Percentiles rank a stretch among this genome's conserved stretches.
Conservation (phyloP, 2,888 invertebrate species). For the Drosophila bunnanda region DNA sequence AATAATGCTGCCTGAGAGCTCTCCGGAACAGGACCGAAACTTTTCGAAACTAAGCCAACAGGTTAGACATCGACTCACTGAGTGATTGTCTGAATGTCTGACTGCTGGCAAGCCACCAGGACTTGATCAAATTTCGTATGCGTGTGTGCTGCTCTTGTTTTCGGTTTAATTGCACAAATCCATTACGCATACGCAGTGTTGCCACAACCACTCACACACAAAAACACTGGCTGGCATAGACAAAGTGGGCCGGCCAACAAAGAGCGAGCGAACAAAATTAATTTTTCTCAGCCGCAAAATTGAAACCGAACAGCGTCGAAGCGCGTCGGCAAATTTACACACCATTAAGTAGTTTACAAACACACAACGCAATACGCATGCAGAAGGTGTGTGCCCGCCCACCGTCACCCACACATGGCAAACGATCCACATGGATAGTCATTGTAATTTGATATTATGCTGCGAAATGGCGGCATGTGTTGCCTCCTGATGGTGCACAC, state of each 20-base stretch:
- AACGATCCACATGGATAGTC: constrained; percentile 43
- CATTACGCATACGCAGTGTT: constrained; percentile 71
- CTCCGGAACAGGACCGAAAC: background rate
- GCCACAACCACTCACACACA: constrained; percentile 31
- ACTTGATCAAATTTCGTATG: constrained; percentile 55
- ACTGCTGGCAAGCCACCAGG: constrained; percentile 54
- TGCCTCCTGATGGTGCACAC: constrained; percentile 61
- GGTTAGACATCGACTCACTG: constrained; percentile 41
- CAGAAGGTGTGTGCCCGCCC: constrained; percentile 15
- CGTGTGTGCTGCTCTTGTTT: constrained; percentile 28
- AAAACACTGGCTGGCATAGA: constrained; percentile 9
- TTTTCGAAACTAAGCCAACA: constrained; percentile 33
- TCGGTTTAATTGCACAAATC: constrained; percentile 67
- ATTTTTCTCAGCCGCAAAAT: constrained; percentile 77
- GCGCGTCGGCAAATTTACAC: constrained; percentile 80
- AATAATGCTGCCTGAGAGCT: constrained; percentile 37
- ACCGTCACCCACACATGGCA: constrained; percentile 2
- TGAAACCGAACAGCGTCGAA: constrained; percentile 70
- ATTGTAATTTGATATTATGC: constrained; percentile 76
- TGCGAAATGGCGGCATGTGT: constrained; percentile 67
- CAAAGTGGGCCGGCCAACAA: constrained; percentile 28
- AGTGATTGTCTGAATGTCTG: constrained; percentile 52
- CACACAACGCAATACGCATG: constrained; percentile 50
- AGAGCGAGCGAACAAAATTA: constrained; percentile 65
- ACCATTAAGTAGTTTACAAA: constrained; percentile 83